Conservation (phyloP, 2,888 invertebrate species). For the Graphium colonna region DNA sequence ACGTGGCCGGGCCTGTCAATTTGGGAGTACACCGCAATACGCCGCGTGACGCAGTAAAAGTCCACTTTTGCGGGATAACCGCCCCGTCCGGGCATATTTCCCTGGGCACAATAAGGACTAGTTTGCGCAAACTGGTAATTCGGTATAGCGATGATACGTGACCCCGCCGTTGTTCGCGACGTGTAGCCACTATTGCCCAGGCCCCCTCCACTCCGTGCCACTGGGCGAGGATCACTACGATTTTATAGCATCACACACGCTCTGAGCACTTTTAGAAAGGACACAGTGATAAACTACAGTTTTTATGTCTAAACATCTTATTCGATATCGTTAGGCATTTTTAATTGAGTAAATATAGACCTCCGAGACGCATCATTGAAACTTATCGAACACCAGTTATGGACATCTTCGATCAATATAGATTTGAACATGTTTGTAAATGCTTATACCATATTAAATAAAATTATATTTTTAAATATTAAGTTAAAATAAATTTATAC, state of each 20-base stretch:
- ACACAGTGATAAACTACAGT: neutral
- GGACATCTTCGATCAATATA: too few relatives aligned
- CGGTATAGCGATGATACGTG: slow-evolving; percentile 60
- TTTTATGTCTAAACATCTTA: too few relatives aligned
- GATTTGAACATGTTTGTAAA: too few relatives aligned
- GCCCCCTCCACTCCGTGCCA: slow-evolving; percentile 56
- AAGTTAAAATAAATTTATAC: too few relatives aligned
- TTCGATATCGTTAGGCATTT: too few relatives aligned
- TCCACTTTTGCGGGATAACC: slow-evolving; percentile 47
- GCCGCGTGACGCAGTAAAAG: slow-evolving; percentile 41
- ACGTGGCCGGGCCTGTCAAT: neutral
- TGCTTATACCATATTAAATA: too few relatives aligned
- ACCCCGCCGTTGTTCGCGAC: slow-evolving; percentile 66
- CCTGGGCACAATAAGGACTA: slow-evolving; percentile 57
- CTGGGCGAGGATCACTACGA: slow-evolving; percentile 64
- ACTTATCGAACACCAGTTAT: too few relatives aligned
- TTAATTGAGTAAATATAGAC: too few relatives aligned
- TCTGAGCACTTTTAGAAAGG: slow-evolving; percentile 27
- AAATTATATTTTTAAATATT: too few relatives aligned
- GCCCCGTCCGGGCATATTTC: slow-evolving; percentile 54
- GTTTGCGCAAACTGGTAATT: slow-evolving; percentile 23
- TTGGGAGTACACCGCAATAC: slow-evolving; percentile 8
- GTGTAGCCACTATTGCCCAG: slow-evolving; percentile 63
- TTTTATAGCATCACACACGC: slow-evolving; percentile 45
- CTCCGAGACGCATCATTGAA: too few relatives aligned